Evolutionary conservation across 2,113 vertebrate genomes (phyloP).

Genomic region (Piaya cayana): DNA sequence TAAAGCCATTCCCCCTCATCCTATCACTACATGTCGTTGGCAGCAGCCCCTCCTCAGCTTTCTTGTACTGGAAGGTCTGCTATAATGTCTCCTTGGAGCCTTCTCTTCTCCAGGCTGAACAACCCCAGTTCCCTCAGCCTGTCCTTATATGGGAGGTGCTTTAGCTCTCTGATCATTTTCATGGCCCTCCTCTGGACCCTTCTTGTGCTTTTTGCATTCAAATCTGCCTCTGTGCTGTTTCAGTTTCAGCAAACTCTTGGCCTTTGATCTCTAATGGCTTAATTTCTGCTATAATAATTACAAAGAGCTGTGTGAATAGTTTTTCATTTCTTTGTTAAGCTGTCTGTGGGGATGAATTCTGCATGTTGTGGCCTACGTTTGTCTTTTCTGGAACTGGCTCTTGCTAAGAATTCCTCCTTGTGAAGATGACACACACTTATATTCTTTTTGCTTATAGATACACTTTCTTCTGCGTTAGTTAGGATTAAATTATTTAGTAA

Average conservation of each 20-base stretch:
- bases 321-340: not conserved
- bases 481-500: not conserved
- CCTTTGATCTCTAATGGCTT: not conserved
- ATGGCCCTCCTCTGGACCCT: no score
- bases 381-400: not conserved
- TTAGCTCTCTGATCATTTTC: no score
- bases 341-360: not conserved
- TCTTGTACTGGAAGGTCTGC: no score
- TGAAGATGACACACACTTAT: fast-evolving
- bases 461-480: not conserved
- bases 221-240: not conserved
- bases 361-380: not conserved
- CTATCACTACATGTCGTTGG: no score
- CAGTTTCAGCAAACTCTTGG: not conserved
- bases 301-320: not conserved
- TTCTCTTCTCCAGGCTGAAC: no score
- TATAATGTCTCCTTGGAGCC: no score
- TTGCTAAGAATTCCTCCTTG: not conserved
- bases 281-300: not conserved
- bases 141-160: no score
- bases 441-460: not conserved
- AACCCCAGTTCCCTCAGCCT: no score
- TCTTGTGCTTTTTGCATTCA: not conserved
- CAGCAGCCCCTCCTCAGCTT: no score
- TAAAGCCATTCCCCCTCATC: no score